Conservation (phyloP, 2,888 invertebrate genomes). For the Synanthedon vespiformis region DNA sequence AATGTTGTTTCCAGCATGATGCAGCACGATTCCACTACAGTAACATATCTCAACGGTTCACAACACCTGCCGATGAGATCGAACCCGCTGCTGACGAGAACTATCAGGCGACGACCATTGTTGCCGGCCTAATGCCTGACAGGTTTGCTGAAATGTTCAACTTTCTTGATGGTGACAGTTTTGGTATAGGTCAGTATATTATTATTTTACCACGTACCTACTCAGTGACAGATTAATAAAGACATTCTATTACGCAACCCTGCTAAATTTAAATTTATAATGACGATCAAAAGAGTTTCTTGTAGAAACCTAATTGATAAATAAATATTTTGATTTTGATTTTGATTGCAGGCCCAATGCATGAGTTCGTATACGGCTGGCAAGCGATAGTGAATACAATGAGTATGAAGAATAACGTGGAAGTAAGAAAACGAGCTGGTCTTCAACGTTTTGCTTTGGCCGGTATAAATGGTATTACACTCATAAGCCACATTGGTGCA, state of each 20-base stretch:
- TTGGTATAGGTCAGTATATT: slow-evolving; percentile 46
- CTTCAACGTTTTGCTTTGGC: slow-evolving; percentile 58
- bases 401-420: slow-evolving; percentile 65
- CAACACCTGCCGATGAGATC: slow-evolving; percentile 46
- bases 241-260: no score
- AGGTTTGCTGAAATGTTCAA: slow-evolving; percentile 61
- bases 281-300: no score
- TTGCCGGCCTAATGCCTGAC: slow-evolving; percentile 59
- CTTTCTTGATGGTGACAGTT: slow-evolving; percentile 59
- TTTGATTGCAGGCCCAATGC: slow-evolving; percentile 53
- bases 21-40: slow-evolving; percentile 23
- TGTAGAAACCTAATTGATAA: no score
- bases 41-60: slow-evolving; percentile 37
- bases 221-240: no score
- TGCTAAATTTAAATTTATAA: no score
- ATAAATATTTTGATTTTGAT: no score
- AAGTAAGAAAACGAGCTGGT: slow-evolving; percentile 59
- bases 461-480: slow-evolving; percentile 60
- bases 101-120: slow-evolving; percentile 38
- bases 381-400: slow-evolving; percentile 65
- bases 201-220: no score
- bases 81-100: slow-evolving; percentile 44
- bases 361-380: slow-evolving; percentile 64
- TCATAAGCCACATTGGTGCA: slow-evolving; percentile 58
- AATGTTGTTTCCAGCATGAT: not conserved